Evolutionary conservation across 2,113 vertebrate species (phyloP), one percentile per base, ranked within the genome.

Genomic region (Alligator sinensis): DNA sequence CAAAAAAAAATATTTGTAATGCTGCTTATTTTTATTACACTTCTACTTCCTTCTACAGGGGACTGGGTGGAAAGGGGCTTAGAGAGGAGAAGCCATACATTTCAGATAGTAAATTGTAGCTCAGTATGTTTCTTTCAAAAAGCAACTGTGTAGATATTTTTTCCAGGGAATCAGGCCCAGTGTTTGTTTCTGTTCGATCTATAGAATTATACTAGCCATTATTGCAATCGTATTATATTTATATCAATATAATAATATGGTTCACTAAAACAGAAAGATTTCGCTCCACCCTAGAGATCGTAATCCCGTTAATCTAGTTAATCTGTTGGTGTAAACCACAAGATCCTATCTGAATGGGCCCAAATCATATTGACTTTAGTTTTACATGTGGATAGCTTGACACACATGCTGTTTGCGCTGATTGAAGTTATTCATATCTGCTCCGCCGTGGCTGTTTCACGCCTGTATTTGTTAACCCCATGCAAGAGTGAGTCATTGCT

Each of bases 161-260:
- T 80, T 28, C 5, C 82, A 70, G n/a, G 88, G 57, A 93, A 90
- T 95, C 6, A 9, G 78, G 60, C 66, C 47, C 21, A 27, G 28
- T 74, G 30, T 77, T 88, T 96, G 81, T 93, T 95, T 96, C 91
- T 77, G 75, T 96, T 91, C 64, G 79, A 91, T 91, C 93, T 82
- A 91, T 15, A 47, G 63, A 94, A 86, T 92, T 88, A 55, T 82
- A 28, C 88, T 95, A 64, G 70, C 61, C 83, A 92, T 93, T 96
- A 82, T 94, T 59, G 76, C 55, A 90, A 47, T 77, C 84, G 77
- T 88, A 77, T 80, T 68, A 72, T 88, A 59, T 91, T 96, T 96
- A 81, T 85, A 76, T 30, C 92, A 87, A 88, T 92, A 84, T 85
- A 87, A 34, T 86, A 95, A 86, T 85, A 57, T 70, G 93, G 88